These are phyloP conservation scores for Zaprionus lineosus DNA, from an alignment of 2,888 invertebrate genomes.

Conservation along the genomic window DNA sequence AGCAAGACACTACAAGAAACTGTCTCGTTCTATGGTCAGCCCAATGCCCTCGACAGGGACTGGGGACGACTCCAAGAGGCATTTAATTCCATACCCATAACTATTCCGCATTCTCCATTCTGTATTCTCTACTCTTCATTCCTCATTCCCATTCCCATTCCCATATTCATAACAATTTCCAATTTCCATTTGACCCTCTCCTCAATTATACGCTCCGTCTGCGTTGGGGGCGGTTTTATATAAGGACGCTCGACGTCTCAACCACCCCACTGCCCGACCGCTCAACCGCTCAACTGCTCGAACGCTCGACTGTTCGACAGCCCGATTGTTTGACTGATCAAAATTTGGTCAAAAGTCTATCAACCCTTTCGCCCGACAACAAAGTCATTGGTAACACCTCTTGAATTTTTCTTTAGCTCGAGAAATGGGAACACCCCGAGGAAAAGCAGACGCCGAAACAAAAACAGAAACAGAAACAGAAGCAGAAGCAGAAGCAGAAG, in stretches of 20 bases:
- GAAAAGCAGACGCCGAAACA: neutral
- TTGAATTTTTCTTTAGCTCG: conserved; percentile 36
- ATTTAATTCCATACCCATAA: too few relatives aligned
- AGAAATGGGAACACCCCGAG: conserved; percentile 5
- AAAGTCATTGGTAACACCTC: conserved; percentile 61
- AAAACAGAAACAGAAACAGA: neutral
- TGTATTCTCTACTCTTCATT: too few relatives aligned
- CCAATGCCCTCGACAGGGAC: neutral
- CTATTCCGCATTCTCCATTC: too few relatives aligned
- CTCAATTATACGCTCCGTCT: conserved; percentile 71
- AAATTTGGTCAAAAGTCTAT: conserved; percentile 72
- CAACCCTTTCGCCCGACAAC: conserved; percentile 60
- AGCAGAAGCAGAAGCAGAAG: neutral
- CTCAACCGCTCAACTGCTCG: too few relatives aligned
- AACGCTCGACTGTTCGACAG: too few relatives aligned
- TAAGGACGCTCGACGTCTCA: too few relatives aligned
- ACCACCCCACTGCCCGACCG: too few relatives aligned
- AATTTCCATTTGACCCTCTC: conserved; percentile 45
- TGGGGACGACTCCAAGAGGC: conserved; percentile 3
- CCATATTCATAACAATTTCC: too few relatives aligned
- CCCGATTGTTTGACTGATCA: conserved; percentile 10
- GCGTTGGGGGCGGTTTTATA: conserved; percentile 19
- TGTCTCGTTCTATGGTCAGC: conserved; percentile 45
- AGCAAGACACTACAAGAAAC: conserved; percentile 44
- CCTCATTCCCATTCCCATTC: conserved; percentile 12